Base-by-base conservation (phyloP, 1,140 invertebrate species). In the Holcopasites calliopsidis region DNA sequence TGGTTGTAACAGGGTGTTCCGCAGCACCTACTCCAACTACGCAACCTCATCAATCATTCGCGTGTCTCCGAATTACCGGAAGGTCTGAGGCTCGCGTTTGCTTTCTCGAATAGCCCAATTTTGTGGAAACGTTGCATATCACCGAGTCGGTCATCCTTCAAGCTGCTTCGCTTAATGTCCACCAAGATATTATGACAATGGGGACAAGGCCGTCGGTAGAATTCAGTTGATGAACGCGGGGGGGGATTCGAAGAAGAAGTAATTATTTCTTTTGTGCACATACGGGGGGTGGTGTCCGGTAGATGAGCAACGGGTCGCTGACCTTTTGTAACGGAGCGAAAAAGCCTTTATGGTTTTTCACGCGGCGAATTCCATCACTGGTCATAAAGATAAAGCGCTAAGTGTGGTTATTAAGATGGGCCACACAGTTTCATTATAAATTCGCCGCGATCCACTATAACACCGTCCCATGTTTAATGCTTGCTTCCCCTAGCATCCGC, bases 381-480 rank as follows among this genome's bases (percentile, higher is more conserved):
- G 44, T 6, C 47, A 10, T 76, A 80, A 82, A 73, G 60, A 65
- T 72, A 77, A 77, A 61, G 40, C 60, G 26, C n/a, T 47, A 47
- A 81, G 73, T 62, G 21, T 40, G 33, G 33, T 80, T 80, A 76
- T 82, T 75, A 80, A 82, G 73, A 82, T 35, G 50, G 72, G 66
- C 50, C 58, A 26, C n/a, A n/a, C 49, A 6, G 44, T 69, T 64
- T 73, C 57, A 58, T 82, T 81, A 81, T 28, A 33, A 69, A 73
- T 82, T 77, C 68, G 49, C 42, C 28, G 42, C 8, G 42, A 10
- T 35, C 26, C 49, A 18, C n/a, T n/a, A 21, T 26, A 23, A 50
- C 42, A 13, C 28, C 18, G 28, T 21, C 54, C 28, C 1, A 7
- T 11, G 3, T 28, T 55, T n/a, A 16, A n/a, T 8, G 10, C 7